Percentiles rank a stretch among this genome's conserved stretches.
These are phyloP conservation scores for Melipona bicolor DNA, from an alignment of 2,888 invertebrate genomes.

Conservation along the genomic window DNA sequence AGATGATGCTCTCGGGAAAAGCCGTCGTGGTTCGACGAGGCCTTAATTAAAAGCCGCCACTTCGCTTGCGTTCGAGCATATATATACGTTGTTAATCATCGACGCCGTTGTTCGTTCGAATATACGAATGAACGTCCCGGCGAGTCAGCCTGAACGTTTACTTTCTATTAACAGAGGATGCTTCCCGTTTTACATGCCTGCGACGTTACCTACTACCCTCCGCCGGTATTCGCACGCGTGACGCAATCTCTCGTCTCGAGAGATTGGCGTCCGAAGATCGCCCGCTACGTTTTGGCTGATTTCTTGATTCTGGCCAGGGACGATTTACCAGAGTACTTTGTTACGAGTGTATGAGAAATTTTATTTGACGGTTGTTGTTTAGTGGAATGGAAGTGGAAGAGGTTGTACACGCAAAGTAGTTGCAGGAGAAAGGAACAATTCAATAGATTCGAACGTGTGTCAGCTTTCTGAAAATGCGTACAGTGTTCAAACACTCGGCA, in stretches of 20 bases:
- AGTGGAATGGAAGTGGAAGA: too few species aligned
- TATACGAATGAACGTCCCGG: neutral
- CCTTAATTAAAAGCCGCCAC: neutral
- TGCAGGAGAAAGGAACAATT: neutral
- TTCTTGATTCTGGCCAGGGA: neutral
- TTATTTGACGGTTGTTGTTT: too few species aligned
- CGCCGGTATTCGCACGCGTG: neutral
- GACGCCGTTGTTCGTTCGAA: neutral
- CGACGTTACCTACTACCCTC: neutral
- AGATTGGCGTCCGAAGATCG: neutral
- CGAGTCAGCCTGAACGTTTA: neutral
- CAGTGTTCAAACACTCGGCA: too few species aligned
- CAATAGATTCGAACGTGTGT: neutral
- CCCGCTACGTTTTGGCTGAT: neutral
- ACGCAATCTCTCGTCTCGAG: neutral
- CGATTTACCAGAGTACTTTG: too few species aligned
- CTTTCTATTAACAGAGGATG: neutral
- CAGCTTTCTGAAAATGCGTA: too few species aligned
- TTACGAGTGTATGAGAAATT: too few species aligned
- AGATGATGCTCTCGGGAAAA: conserved; percentile 15
- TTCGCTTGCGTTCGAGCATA: neutral
- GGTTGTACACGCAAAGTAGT: neutral
- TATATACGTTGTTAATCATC: neutral
- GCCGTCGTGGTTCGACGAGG: neutral
- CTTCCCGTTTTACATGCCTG: neutral